phyloP scores from a whole-genome alignment of 2,888 invertebrate genomes.

The Sinohyriopsis cumingii region DNA sequence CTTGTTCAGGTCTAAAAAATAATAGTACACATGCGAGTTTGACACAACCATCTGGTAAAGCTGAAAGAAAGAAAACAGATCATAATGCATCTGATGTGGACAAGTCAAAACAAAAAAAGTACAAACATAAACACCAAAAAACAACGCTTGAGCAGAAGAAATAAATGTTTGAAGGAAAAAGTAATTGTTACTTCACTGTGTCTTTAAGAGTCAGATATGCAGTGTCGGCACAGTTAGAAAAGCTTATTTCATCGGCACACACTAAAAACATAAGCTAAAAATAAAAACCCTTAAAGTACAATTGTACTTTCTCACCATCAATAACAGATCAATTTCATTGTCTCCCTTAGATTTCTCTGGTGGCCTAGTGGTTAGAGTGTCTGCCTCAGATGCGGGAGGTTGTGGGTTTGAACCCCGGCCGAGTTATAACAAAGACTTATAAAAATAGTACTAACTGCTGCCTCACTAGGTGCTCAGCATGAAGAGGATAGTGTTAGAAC shows the following conservation, averaged over 20 bases:
- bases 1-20: too few species aligned
- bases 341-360: too few species aligned
- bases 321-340: too few species aligned
- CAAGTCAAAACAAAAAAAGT: conserved; percentile 11
- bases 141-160: background rate
- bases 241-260: background rate
- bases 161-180: conserved; percentile 11
- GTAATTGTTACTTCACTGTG: background rate
- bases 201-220: background rate
- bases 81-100: conserved; percentile 1
- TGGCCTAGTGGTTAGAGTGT: too few species aligned
- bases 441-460: too few species aligned
- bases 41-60: background rate
- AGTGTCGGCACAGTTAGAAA: background rate
- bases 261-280: background rate
- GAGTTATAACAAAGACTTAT: too few species aligned
- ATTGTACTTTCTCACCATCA: too few species aligned
- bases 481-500: too few species aligned
- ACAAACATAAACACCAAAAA: conserved; percentile 18
- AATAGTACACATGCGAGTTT: background rate
- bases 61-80: background rate
- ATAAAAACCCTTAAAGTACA: background rate
- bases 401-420: too few species aligned
- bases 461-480: too few species aligned
- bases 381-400: too few species aligned